Evolutionary conservation across 2,797 vertebrate genomes (phyloP), one percentile per base, ranked within the genome.

Genomic region (Myoxocephalus aenaeus): DNA sequence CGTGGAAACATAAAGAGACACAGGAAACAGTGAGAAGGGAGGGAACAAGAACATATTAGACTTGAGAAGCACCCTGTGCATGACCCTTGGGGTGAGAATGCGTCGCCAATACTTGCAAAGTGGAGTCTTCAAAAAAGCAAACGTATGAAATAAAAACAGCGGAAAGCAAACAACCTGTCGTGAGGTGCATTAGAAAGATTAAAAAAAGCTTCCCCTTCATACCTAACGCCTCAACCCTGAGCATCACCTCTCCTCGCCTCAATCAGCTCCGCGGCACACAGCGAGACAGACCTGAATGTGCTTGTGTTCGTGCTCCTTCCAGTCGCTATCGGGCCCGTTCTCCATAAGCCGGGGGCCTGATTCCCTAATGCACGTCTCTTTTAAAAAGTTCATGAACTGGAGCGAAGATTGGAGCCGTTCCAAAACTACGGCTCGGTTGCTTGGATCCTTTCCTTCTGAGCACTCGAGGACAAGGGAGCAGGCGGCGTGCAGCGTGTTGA

Each of bases 341-440:
- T 77, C 82, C 69, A 85, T 75, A 70, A 83, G 67, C 78, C 7
- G 22, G 68, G 68, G 66, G 57, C 63, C 77, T 46, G 73, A 84
- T 89, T 83, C 78, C 61, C 75, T 80, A 80, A 83, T 78, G 83
- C 53, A 15, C 48, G 38, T 74, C 79, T 87, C 36, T 34, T 34
- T 81, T 73, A 83, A 85, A 88, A 87, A 73, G 84, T 84, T 85
- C 73, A 75, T 73, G 77, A 82, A 87, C 70, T 48, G 69, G 74
- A 75, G 82, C 1, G 15, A 63, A 68, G 77, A 84, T 80, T 80
- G 79, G 85, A 89, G 83, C 72, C 44, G 75, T 76, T 89, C 77
- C 86, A 84, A 84, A 27, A 82, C 87, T 83, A 85, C 86, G 89
- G 76, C 79, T 74, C 15, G 17, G 57, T 70, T 2, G 3, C 29